These are phyloP conservation scores for Melanostoma scalare DNA, from an alignment of 2,888 invertebrate species.

Conservation along the genomic window DNA sequence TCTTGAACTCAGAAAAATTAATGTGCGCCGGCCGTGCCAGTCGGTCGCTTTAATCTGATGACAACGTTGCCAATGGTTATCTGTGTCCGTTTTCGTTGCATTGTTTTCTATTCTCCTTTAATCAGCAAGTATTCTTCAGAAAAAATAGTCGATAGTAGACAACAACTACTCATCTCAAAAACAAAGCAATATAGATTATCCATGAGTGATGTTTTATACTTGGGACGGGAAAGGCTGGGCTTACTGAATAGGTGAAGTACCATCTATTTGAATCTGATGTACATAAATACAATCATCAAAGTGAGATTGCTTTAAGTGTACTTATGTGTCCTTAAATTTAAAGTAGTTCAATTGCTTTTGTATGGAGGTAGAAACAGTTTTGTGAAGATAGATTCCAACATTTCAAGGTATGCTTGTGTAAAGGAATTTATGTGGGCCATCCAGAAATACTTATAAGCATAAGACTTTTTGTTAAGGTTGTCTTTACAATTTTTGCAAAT, in stretches of 20 bases:
- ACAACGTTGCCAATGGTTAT: background rate
- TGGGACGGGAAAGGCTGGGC: constrained; percentile 18
- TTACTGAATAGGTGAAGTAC: constrained; percentile 27
- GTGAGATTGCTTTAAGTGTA: constrained; percentile 8
- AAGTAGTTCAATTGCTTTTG: constrained; percentile 46
- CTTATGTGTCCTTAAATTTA: constrained; percentile 46
- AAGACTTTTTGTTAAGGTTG: too few species aligned
- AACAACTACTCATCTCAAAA: constrained; percentile 31
- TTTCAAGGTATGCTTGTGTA: background rate
- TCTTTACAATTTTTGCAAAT: too few species aligned
- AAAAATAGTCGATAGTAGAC: constrained; percentile 12
- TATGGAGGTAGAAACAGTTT: background rate
- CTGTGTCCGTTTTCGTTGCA: background rate
- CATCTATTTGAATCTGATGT: constrained; percentile 50
- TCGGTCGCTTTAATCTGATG: background rate
- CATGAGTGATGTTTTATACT: constrained; percentile 25
- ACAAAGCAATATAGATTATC: constrained; percentile 53
- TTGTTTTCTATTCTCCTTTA: constrained; percentile 21
- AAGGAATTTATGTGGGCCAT: constrained; percentile 3
- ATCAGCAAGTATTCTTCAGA: constrained; percentile 1
- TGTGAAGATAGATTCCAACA: too few species aligned
- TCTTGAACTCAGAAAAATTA: constrained; percentile 12
- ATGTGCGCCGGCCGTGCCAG: constrained; percentile 6
- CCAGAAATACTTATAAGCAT: background rate
- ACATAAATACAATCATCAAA: constrained; percentile 50